phyloP scores from a whole-genome alignment of 1,140 invertebrate genomes.

The Ips typographus region DNA sequence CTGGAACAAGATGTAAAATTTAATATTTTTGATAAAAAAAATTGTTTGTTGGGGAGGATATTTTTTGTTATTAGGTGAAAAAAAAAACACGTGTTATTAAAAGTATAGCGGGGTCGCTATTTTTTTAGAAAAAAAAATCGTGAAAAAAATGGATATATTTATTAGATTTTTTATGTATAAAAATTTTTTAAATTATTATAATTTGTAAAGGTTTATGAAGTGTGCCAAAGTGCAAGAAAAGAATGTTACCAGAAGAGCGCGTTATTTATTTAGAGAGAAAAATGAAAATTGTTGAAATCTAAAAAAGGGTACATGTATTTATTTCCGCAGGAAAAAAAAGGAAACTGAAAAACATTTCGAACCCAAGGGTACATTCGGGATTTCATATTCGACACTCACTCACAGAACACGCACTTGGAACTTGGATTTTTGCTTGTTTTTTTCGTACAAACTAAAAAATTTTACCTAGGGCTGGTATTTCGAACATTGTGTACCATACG shows the following conservation, averaged over 20 bases:
- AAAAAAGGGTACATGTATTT: conserved; percentile 52
- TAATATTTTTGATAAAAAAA: conserved; percentile 55
- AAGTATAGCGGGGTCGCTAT: conserved; percentile 50
- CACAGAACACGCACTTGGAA: conserved; percentile 1
- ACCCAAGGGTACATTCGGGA: conserved; percentile 44
- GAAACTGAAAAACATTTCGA: conserved; percentile 25
- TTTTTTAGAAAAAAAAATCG: conserved; percentile 45
- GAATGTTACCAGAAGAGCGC: conserved; percentile 50
- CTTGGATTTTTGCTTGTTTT: background rate
- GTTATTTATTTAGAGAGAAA: conserved; percentile 49
- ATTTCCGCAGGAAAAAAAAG: conserved; percentile 33
- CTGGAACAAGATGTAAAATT: conserved; percentile 43
- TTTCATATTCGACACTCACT: conserved; percentile 6
- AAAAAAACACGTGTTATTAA: conserved; percentile 44
- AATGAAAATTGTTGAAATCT: conserved; percentile 42
- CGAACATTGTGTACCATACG: too few relatives aligned
- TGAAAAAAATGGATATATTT: conserved; percentile 55
- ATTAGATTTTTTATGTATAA: conserved; percentile 52
- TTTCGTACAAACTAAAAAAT: too few relatives aligned
- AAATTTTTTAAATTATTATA: conserved; percentile 50
- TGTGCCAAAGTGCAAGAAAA: conserved; percentile 53
- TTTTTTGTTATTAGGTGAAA: conserved; percentile 52
- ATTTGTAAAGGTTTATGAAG: conserved; percentile 54
- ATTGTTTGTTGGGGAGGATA: conserved; percentile 55
- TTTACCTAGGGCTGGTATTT: too few relatives aligned